Evolutionary conservation across 2,113 vertebrate genomes (phyloP), one percentile per base, ranked within the genome.

Genomic region (Garra rufa): DNA sequence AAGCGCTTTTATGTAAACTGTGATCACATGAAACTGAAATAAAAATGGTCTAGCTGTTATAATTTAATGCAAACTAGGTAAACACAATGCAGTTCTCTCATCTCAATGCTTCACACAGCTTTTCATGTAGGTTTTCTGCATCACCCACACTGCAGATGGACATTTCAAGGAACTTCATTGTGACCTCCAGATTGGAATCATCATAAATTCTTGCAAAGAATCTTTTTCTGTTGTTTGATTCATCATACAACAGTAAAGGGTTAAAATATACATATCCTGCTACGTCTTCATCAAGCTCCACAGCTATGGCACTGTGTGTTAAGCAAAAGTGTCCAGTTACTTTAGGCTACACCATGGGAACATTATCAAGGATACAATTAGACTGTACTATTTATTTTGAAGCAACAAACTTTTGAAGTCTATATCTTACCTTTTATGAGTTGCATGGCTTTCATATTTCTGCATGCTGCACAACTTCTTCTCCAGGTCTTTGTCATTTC

Each of bases 91-190:
- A 55, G 2, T 55, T 21, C 52, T 19, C 63, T 67, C 38, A 81
- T 41, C 24, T 67, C n/a, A 81, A 34, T 19, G 59, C 38, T 34
- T 41, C 17, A 21, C 10, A 6, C 63, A 82, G 46, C 44, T 48
- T 50, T 63, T 71, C 59, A 38, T 34, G 55, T 19, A 82, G 2
- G 19, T 24, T 50, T 30, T 82, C 65, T 69, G 61, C 80, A 48
- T 38, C 52, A 11, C 26, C 80, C 41, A 71, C 44, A 50, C 52
- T 82, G 63, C 80, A 82, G 13, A 71, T 43, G 67, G 61, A 26
- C 80, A 82, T 71, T 41, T 82, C 61, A 46, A 82, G 44, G 10
- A 82, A 70, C 17, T 82, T 82, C 17, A 65, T 71, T 6, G 67
- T 63, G 13, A 82, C 80, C 63, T 82, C 61, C 15, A 50, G 80